Evolutionary conservation across 2,888 invertebrate species (phyloP), one percentile per base, ranked within the genome.

Genomic region (Diabrotica balteata): DNA sequence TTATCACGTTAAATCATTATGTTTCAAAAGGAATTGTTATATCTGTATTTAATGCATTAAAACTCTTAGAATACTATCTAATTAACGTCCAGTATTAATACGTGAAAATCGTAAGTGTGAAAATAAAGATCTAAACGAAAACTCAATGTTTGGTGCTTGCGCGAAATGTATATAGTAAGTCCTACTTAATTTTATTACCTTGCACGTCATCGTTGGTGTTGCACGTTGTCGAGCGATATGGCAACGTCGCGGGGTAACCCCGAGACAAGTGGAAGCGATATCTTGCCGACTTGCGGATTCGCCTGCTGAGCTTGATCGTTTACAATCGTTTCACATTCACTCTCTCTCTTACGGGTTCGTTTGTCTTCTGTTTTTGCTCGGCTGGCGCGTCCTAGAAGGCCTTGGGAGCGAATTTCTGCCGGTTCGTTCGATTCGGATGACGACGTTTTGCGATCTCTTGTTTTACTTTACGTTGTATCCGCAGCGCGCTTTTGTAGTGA

Each of bases 221-320:
- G 22, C 46, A 22, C 55, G 32, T 32, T 32, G 32, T 32, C 32
- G 42, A 9, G 58, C 45, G 46, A 46, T 50, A 9, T 66, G 71
- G 68, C 71, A 72, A 63, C 72, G 59, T 49, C 10, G 72, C 57
- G 63, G 63, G 69, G 63, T 69, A 68, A 65, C 70, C 69, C 64
- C 73, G 68, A 74, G 73, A 73, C 71, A 72, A 73, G 74, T 74
- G 74, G 74, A 73, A 73, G 72, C 67, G 69, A 66, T 66, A 69
- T 69, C 66, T 68, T 61, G 70, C 62, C 64, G 61, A 66, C 66
- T 69, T 66, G 67, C 64, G 72, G 69, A 69, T 69, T 72, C 69
- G 66, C 68, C 68, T 61, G 71, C 71, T 66, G 68, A 69, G 72
- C 70, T 66, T 66, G 70, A 71, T 72, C 70, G 72, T 73, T 72